phyloP scores from a whole-genome alignment of 2,113 vertebrate genomes.

The Channa argus region DNA sequence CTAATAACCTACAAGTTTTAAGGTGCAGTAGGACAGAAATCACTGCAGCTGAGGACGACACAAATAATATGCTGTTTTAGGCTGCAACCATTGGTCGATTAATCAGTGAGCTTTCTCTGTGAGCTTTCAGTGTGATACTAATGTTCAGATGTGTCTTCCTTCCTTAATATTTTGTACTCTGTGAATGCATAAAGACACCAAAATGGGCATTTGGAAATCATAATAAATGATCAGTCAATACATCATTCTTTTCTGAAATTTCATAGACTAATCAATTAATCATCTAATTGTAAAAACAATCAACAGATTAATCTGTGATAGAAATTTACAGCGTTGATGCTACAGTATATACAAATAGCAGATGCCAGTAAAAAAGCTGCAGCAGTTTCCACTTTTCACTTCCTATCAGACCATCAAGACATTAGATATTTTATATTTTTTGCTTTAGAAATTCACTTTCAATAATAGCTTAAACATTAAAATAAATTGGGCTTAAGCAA shows the following conservation, averaged over 20 bases:
- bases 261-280: no score
- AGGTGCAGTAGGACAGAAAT: background rate
- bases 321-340: no score
- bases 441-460: constrained; percentile 47
- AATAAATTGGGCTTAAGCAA: constrained; percentile 63
- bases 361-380: background rate
- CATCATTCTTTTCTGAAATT: no score
- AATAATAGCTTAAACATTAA: constrained; percentile 51
- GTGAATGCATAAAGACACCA: no score
- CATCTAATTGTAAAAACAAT: no score
- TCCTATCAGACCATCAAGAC: constrained; percentile 44
- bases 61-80: background rate
- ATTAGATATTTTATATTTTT: constrained; percentile 47
- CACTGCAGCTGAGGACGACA: background rate
- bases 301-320: no score
- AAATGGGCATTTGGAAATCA: no score
- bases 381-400: constrained; percentile 26
- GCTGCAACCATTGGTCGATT: background rate
- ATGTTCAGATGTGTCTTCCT: no score
- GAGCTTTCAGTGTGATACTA: no score
- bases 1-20: background rate
- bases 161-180: no score
- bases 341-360: background rate
- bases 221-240: no score
- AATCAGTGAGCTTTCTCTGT: background rate